Evolutionary conservation across 53 echinoderm and acorn worm genomes (phyloP).

Genomic region (Holothuria leucospilota): DNA sequence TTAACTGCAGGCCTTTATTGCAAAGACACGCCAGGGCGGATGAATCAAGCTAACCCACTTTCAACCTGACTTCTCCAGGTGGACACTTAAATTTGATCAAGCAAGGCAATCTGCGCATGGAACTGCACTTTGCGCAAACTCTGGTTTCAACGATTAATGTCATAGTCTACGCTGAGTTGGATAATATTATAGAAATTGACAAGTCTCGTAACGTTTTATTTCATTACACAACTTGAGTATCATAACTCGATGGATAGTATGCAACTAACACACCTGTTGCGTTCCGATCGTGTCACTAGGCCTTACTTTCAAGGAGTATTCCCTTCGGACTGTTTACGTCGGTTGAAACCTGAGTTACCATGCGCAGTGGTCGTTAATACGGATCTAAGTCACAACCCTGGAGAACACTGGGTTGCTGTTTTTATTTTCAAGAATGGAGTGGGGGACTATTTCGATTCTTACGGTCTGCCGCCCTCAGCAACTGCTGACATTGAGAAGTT

Average conservation of each 20-base stretch:
- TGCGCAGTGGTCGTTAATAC: conserved; percentile 63
- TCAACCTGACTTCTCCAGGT: too few relatives aligned
- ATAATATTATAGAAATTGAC: too few relatives aligned
- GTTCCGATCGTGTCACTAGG: background rate
- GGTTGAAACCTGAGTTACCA: conserved; percentile 38
- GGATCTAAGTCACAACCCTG: conserved; percentile 56
- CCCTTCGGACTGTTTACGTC: conserved; percentile 35
- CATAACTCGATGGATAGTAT: conserved; percentile 32
- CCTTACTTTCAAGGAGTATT: conserved; percentile 48
- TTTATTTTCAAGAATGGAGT: conserved; percentile 48
- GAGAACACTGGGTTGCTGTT: conserved; percentile 75
- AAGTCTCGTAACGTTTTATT: conserved; percentile 67
- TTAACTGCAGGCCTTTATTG: too few relatives aligned
- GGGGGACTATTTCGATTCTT: conserved; percentile 71
- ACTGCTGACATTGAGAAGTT: conserved; percentile 23
- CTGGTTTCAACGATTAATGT: too few relatives aligned
- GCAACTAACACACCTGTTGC: conserved; percentile 42
- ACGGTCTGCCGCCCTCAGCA: conserved; percentile 48
- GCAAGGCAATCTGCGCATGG: too few relatives aligned
- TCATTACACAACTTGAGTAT: conserved; percentile 56
- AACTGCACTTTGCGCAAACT: too few relatives aligned
- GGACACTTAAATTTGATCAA: too few relatives aligned
- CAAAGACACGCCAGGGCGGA: conserved; percentile 65
- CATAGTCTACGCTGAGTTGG: too few relatives aligned
- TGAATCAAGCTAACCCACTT: background rate